Percentiles rank a stretch among this genome's conserved stretches.
phyloP scores from a whole-genome alignment of 2,113 vertebrate genomes.

The Ifrita kowaldi region DNA sequence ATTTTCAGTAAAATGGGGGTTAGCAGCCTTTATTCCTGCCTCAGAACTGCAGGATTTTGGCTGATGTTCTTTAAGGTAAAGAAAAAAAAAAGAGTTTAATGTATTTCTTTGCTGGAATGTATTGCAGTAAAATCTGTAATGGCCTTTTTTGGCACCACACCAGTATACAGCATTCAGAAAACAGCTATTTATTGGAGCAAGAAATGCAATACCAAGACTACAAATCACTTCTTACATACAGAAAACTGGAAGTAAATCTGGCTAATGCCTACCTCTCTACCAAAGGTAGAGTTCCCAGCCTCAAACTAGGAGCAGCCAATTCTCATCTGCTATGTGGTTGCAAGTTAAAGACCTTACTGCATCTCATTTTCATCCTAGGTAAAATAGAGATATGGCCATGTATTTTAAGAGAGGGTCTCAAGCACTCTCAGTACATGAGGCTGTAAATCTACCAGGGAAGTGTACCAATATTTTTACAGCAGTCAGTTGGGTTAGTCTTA shows the following conservation, averaged over 20 bases:
- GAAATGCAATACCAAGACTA: constrained; percentile 11
- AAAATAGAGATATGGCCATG: background rate
- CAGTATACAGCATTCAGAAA: constrained; percentile 11
- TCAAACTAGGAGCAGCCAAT: background rate
- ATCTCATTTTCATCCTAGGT: background rate
- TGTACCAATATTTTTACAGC: background rate
- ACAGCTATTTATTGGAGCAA: constrained; percentile 28
- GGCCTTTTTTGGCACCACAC: constrained; percentile 9
- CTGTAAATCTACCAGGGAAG: constrained; percentile 17
- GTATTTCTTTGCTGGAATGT: background rate
- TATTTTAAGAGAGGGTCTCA: background rate
- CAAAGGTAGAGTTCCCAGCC: background rate
- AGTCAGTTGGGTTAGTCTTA: constrained; percentile 33
- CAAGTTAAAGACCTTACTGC: background rate
- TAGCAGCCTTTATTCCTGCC: background rate
- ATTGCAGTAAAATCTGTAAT: constrained; percentile 31
- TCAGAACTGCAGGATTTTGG: background rate
- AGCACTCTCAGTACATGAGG: background rate
- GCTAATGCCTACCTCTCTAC: background rate
- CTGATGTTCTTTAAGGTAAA: constrained; percentile 16
- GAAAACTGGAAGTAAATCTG: constrained; percentile 22
- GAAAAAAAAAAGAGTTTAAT: background rate
- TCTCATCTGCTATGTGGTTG: background rate
- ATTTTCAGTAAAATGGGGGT: constrained; percentile 14
- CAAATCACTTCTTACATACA: background rate